phyloP scores from a whole-genome alignment of 2,888 invertebrate species.

The Syrphus vitripennis region DNA sequence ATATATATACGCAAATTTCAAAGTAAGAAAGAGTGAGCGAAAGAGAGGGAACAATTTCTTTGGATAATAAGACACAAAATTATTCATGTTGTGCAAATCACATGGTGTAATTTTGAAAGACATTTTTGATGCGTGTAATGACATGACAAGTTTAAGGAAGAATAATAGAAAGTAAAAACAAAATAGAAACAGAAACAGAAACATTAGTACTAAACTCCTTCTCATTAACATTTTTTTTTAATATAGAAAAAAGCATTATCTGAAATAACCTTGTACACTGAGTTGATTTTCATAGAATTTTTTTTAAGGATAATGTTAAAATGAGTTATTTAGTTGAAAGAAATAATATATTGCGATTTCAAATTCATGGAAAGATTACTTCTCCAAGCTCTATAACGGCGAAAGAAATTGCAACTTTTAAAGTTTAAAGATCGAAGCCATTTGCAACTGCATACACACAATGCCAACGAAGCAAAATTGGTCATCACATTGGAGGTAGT shows the following conservation, averaged over 20 bases:
- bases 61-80: background rate
- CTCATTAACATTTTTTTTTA: too few species aligned
- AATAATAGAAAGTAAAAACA: background rate
- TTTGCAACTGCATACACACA: too few species aligned
- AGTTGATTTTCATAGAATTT: too few species aligned
- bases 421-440: background rate
- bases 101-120: slow-evolving; percentile 11
- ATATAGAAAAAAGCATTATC: too few species aligned
- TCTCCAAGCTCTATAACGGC: too few species aligned
- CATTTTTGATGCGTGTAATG: slow-evolving; percentile 48
- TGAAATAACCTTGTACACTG: too few species aligned
- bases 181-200: too few species aligned
- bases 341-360: too few species aligned
- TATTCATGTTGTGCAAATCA: slow-evolving; percentile 15
- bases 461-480: background rate
- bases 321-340: too few species aligned
- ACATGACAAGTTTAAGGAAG: slow-evolving; percentile 27
- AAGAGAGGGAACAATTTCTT: background rate
- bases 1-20: background rate
- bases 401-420: background rate
- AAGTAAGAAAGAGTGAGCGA: too few species aligned
- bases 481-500: background rate
- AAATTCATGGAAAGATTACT: too few species aligned
- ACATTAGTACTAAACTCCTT: background rate
- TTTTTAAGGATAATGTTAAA: too few species aligned